Evolutionary conservation across 2,888 invertebrate species (phyloP), one percentile per base, ranked within the genome.

Genomic region (Celastrina argiolus): DNA sequence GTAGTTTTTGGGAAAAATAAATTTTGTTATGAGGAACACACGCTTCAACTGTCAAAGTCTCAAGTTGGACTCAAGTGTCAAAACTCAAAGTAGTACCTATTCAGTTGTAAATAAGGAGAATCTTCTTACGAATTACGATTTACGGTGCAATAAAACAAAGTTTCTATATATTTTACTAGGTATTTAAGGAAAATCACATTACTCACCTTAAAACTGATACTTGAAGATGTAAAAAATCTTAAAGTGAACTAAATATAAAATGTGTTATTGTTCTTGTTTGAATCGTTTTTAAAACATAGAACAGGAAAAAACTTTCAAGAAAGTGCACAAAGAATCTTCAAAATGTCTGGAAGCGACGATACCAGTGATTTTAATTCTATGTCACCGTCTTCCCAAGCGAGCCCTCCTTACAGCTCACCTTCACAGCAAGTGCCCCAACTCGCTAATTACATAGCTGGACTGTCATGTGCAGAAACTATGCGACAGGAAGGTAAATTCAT

Each of bases 371-470:
- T 84, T 0, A 82, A 77, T 69, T 71, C 75, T 67, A 78, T 74
- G 56, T 86, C 87, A 56, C 84, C 87, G 1, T 73, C 75, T 63
- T 81, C 83, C 0, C 80, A 78, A 51, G 69, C 73, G 64, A 78
- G 75, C 41, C 85, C 87, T 39, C 86, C 87, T 0, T 78, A 80
- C 42, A 83, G 82, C 70, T 89, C 89, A 0, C 88, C 89, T 0
- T 81, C 83, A 3, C 89, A 88, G 68, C 84, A 85, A 72, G 87
- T 88, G 31, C 87, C 88, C 14, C 83, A 87, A 34, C 73, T 88
- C 2, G 79, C 83, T 0, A 79, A 74, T 41, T 79, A 77, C n/a
- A 74, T 88, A 67, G 83, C 80, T 1, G 85, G 78, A 22, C 74
- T 88, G 2, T 75, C 78, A 14, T 88, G 85, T 71, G 69, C 72